Conservation (phyloP, 1,140 invertebrate genomes). For the Magallana gigas region DNA sequence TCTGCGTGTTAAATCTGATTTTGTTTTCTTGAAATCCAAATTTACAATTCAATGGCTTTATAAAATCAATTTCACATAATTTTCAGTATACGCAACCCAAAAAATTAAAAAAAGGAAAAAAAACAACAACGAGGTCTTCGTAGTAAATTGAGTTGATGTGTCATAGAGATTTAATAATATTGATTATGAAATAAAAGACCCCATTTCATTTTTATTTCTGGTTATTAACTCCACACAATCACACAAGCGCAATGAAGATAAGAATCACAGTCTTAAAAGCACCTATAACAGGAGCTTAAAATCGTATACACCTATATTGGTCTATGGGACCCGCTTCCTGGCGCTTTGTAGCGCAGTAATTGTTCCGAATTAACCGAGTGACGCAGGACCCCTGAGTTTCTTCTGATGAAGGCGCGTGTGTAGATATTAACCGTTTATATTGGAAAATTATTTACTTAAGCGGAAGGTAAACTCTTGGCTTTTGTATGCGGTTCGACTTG, state of each 20-base stretch:
- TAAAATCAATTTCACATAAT: not conserved
- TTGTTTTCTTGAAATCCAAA: no score
- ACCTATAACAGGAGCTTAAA: not conserved
- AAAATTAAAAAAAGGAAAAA: not conserved
- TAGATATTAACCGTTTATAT: constrained; percentile 27
- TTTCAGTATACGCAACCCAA: not conserved
- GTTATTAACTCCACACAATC: constrained; percentile 16
- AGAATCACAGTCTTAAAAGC: not conserved
- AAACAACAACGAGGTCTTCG: not conserved
- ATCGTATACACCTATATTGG: not conserved
- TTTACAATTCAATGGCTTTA: not conserved
- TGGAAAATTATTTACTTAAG: constrained; percentile 37
- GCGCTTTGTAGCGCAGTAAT: not conserved
- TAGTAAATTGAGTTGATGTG: constrained; percentile 6
- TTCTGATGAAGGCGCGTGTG: not conserved
- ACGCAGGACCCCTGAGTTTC: not conserved
- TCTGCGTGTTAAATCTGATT: no score
- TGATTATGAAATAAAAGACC: constrained; percentile 9
- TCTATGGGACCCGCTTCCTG: not conserved
- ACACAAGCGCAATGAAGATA: not conserved
- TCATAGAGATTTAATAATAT: constrained; percentile 8
- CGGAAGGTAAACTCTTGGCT: constrained; percentile 22
- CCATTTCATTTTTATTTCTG: constrained; percentile 6
- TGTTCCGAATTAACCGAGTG: not conserved
- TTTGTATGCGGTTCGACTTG: not conserved